Evolutionary conservation across 2,888 invertebrate species (phyloP).

Genomic region (Penaeus monodon): DNA sequence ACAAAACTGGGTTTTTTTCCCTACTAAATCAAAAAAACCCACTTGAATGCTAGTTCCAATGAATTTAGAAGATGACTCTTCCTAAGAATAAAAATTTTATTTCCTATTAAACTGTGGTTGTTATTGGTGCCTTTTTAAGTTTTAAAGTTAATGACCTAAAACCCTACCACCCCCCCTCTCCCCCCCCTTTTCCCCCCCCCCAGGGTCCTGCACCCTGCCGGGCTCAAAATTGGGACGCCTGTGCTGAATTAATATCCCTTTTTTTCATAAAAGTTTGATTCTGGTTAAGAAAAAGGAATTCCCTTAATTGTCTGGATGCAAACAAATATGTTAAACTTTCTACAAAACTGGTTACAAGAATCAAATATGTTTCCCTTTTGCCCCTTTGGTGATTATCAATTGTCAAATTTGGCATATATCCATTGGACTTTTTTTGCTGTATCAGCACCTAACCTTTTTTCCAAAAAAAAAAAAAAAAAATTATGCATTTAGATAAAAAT

Average conservation of each 20-base stretch:
- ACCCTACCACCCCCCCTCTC: neutral
- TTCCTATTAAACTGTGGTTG: neutral
- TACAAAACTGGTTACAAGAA: too few relatives aligned
- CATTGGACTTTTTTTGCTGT: too few relatives aligned
- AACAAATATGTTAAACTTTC: too few relatives aligned
- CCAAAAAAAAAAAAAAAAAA: neutral
- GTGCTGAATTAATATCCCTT: too few relatives aligned
- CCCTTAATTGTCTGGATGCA: too few relatives aligned
- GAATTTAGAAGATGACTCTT: slow-evolving; percentile 21
- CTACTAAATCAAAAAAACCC: slow-evolving; percentile 23
- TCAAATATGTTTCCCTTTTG: too few relatives aligned
- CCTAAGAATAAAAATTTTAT: neutral
- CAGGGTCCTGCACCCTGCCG: slow-evolving; percentile 2
- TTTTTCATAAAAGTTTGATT: too few relatives aligned
- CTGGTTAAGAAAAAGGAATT: too few relatives aligned
- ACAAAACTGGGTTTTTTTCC: slow-evolving; percentile 44
- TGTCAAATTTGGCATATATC: too few relatives aligned
- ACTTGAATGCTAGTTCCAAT: neutral
- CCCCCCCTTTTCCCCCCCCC: neutral
- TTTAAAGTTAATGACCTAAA: neutral
- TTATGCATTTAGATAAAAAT: neutral
- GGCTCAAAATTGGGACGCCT: neutral
- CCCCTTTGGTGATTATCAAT: too few relatives aligned
- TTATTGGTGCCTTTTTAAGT: slow-evolving; percentile 4
- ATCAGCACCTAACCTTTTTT: too few relatives aligned